These are phyloP conservation scores for Halcyon malimbica DNA, from an alignment of 2,113 vertebrate genomes.

Conservation along the genomic window DNA sequence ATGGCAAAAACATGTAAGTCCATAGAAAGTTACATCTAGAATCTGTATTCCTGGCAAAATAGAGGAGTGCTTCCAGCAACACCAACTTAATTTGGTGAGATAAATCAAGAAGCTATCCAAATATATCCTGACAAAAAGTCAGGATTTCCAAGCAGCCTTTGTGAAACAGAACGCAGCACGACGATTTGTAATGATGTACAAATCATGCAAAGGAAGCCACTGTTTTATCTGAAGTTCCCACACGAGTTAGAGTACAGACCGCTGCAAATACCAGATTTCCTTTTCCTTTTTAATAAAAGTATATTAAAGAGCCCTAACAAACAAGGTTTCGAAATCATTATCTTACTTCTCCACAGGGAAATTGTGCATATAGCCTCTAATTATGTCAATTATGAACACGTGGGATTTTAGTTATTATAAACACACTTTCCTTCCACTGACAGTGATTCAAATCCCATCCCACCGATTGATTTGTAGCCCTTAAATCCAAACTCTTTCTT, in stretches of 20 bases:
- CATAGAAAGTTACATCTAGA: background rate
- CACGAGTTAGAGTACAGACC: background rate
- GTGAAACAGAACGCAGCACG: background rate
- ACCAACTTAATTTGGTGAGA: background rate
- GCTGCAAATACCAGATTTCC: conserved; percentile 47
- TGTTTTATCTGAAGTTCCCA: conserved; percentile 43
- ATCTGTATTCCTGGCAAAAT: background rate
- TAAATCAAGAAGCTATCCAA: background rate
- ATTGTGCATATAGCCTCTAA: conserved; percentile 48
- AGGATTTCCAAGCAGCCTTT: background rate
- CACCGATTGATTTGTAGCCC: background rate
- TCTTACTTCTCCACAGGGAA: conserved; percentile 43
- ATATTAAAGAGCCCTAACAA: conserved; percentile 54
- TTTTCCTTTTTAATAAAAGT: conserved; percentile 58
- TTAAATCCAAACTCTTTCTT: background rate
- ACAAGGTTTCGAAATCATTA: conserved; percentile 63
- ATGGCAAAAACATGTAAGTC: background rate
- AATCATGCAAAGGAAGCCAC: conserved; percentile 43
- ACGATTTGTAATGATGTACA: conserved; percentile 1
- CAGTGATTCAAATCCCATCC: conserved; percentile 10
- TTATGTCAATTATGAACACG: conserved; percentile 51
- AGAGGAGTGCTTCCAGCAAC: background rate
- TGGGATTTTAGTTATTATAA: conserved; percentile 55
- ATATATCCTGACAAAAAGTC: background rate
- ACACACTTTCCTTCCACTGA: conserved; percentile 35